Conservation (phyloP, 2,113 vertebrate genomes). For the Arenaria interpres region DNA sequence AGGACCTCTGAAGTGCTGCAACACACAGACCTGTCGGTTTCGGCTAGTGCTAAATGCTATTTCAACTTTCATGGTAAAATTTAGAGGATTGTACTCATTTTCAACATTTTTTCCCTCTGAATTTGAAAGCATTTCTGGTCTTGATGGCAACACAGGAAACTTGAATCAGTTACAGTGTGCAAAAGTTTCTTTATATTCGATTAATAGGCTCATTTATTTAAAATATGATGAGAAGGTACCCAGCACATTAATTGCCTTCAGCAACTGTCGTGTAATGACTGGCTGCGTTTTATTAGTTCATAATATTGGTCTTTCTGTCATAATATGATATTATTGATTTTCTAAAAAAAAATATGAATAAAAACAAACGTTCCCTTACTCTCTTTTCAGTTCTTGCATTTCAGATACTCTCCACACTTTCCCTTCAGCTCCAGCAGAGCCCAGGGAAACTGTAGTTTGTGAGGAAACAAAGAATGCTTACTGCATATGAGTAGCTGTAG, state of each 20-base stretch:
- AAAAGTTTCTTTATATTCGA: neutral
- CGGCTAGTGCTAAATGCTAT: neutral
- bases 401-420: neutral
- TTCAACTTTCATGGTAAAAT: neutral
- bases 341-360: neutral
- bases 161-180: neutral
- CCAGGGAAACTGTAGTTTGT: neutral
- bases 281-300: neutral
- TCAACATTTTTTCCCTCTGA: neutral
- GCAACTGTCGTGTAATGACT: neutral
- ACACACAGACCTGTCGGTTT: neutral
- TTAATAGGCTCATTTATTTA: neutral
- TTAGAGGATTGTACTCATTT: neutral
- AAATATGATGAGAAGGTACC: neutral
- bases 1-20: neutral
- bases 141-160: neutral
- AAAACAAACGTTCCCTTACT: neutral
- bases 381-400: neutral
- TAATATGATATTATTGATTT: neutral
- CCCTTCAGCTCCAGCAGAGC: neutral
- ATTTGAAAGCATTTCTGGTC: neutral
- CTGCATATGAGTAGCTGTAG: neutral
- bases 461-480: neutral
- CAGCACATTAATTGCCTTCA: neutral
- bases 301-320: neutral